A percentile compares a stretch with the other conserved stretches of the same genome.
Conservation (phyloP, 2,113 vertebrate species). For the Phasianus colchicus region DNA sequence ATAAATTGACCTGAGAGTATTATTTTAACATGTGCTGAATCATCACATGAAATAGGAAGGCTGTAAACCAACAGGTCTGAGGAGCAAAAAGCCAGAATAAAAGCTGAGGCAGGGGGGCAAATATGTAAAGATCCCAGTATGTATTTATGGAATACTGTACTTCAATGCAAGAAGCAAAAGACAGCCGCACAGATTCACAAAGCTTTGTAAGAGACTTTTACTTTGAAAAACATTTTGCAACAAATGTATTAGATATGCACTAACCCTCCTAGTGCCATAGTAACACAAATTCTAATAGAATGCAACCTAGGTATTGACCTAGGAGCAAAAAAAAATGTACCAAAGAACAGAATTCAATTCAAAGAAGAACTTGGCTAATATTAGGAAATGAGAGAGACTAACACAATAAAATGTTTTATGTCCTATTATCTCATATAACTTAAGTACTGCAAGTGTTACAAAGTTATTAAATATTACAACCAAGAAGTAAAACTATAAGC, state of each 20-base stretch:
- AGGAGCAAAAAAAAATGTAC: background rate
- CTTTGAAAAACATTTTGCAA: background rate
- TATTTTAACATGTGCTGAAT: background rate
- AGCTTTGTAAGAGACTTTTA: background rate
- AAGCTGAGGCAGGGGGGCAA: background rate
- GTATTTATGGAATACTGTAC: background rate
- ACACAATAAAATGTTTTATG: background rate
- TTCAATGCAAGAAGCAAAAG: background rate
- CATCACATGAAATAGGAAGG: background rate
- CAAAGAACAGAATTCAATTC: background rate
- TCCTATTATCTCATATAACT: background rate
- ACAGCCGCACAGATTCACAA: background rate
- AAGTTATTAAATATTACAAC: background rate
- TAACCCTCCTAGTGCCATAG: background rate
- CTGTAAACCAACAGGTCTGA: background rate
- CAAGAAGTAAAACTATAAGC: background rate
- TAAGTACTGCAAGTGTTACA: background rate
- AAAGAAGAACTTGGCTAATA: background rate
- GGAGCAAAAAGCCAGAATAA: background rate
- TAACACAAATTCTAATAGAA: background rate
- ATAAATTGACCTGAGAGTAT: background rate
- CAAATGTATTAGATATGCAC: background rate
- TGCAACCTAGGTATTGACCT: background rate
- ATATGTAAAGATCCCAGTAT: background rate
- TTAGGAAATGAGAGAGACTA: background rate